Base-by-base conservation (phyloP, 2,113 vertebrate genomes). In the Callipepla squamata region DNA sequence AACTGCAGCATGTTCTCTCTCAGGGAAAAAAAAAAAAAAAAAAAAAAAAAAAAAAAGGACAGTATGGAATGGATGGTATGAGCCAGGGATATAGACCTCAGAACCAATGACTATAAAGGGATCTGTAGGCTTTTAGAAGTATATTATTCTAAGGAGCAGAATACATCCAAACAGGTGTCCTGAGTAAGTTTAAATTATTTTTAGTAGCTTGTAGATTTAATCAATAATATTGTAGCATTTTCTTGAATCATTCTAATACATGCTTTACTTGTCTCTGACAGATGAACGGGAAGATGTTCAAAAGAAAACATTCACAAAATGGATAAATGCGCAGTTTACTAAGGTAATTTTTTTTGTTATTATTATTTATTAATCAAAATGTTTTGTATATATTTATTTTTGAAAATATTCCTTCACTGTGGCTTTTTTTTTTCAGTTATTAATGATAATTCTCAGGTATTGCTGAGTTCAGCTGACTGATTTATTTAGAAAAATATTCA, bases 241-340 rank as follows among this genome's bases (percentile, higher is more conserved):
- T n/a, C 14, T 30, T 63, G 22, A 82, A 65, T 59, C 72, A 68
- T 77, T 74, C 86, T 53, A 72, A 73, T 91, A 79, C 76, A 3
- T 53, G 40, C 13, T 94, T 78, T 87, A 38, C 59, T 96, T 96
- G 97, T 76, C 34, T 79, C 76, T 96, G 87, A 15, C 97, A 99
- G 99, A 99, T 98, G 99, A 99, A 98, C 98, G 99, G 97, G 99
- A 99, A 98, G 99, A 99, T 97, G 98, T 99, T 97, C 99, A 99
- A 98, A 99, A 99, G 98, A 99, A 99, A 98, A 99, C 99, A 97
- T 99, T 99, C 98, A 99, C 99, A 97, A 99, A 99, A 98, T 99
- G 99, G 99, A 98, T 99, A 98, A 99, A 99, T 97, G 98, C 98
- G 90, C 99, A 99, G 96, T 98, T 99, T 97, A 94, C 98, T 97